Percentiles rank a stretch among this genome's conserved stretches.
phyloP scores from a whole-genome alignment of 2,797 vertebrate species.

The Chloroceryle inda region DNA sequence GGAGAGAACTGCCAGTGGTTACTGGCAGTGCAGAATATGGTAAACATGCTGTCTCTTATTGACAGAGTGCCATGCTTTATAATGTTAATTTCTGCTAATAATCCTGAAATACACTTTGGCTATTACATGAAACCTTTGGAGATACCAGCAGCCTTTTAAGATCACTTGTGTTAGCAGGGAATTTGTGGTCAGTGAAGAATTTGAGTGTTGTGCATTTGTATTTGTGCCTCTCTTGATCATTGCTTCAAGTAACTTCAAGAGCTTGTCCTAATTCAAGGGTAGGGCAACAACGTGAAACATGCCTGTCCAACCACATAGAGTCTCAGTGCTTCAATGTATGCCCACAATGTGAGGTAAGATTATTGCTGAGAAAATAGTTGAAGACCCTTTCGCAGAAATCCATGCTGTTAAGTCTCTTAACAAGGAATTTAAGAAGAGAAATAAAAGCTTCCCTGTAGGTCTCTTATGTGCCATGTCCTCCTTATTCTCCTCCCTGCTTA shows the following conservation, averaged over 20 bases:
- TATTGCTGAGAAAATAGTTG: not conserved
- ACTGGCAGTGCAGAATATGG: not conserved
- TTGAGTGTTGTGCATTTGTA: not conserved
- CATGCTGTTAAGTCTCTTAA: not conserved
- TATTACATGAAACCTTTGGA: not conserved
- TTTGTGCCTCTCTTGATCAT: not conserved
- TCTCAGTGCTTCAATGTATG: not conserved
- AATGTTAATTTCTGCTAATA: not conserved
- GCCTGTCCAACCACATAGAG: not conserved
- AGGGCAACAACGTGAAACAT: not conserved
- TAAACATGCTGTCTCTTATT: not conserved
- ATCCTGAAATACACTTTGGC: not conserved
- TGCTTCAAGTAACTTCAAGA: not conserved
- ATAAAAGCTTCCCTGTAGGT: not conserved
- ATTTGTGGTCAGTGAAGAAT: not conserved
- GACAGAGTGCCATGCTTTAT: not conserved
- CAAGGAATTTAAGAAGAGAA: not conserved
- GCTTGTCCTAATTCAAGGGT: not conserved
- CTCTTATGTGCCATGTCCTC: not conserved
- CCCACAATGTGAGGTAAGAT: not conserved
- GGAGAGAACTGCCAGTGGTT: not conserved
- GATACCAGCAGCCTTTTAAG: not conserved
- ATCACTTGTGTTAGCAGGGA: not conserved
- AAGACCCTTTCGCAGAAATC: not conserved
- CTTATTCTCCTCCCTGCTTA: not conserved